These are phyloP conservation scores for Heliopora coerulea DNA, from an alignment of 92 coral and sea anemone species.

Conservation along the genomic window DNA sequence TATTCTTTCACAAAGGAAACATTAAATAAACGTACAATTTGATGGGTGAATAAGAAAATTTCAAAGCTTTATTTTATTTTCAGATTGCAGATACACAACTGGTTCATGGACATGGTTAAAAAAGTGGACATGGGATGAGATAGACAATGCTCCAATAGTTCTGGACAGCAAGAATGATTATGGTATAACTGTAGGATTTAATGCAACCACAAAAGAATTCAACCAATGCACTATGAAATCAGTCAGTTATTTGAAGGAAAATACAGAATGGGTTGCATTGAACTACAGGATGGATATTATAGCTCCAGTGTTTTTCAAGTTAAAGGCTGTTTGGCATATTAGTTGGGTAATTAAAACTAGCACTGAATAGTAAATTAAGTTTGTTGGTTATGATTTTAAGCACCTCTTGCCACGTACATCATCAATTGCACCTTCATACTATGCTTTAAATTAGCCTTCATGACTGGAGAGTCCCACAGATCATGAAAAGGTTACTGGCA, in stretches of 20 bases:
- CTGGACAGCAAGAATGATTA: background rate
- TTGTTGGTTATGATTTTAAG: background rate
- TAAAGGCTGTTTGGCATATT: constrained; percentile 21
- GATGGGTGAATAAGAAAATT: too few species aligned
- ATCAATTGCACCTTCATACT: too few species aligned
- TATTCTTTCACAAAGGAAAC: too few species aligned
- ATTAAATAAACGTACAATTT: too few species aligned
- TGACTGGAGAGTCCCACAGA: too few species aligned
- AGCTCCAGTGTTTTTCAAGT: constrained; percentile 6
- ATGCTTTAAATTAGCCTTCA: too few species aligned
- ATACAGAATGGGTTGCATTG: background rate
- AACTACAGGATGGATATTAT: background rate
- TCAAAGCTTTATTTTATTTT: background rate
- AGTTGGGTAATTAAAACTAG: constrained; percentile 15
- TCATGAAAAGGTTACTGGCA: too few species aligned
- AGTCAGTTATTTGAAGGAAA: constrained; percentile 1
- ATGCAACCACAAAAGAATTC: constrained; percentile 4
- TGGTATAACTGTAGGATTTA: constrained; percentile 18
- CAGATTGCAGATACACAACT: constrained; percentile 29
- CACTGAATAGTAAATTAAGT: background rate
- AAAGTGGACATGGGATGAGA: constrained; percentile 20
- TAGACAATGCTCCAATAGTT: constrained; percentile 13
- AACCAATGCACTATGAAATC: constrained; percentile 5
- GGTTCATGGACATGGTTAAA: constrained; percentile 24
- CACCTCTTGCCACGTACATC: too few species aligned